Percentiles rank a stretch among this genome's conserved stretches.
Conservation (phyloP, 2,888 invertebrate genomes). For the Hecatera dysodea region DNA sequence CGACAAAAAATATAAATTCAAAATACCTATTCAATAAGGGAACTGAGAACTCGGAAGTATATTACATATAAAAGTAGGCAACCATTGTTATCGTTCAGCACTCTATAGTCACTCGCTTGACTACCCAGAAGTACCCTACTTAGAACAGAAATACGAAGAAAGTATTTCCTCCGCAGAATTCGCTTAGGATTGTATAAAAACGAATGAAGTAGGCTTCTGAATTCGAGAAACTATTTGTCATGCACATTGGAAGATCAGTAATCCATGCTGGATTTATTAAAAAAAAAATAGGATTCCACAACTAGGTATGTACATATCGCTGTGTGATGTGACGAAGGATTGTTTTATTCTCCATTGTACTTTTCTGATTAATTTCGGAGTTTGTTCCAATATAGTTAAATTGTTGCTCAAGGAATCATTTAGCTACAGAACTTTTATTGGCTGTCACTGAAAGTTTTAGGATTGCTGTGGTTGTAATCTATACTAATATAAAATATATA, state of each 20-base stretch:
- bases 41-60: slow-evolving; percentile 3
- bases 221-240: slow-evolving; percentile 13
- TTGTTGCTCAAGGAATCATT: background rate
- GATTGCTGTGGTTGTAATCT: background rate
- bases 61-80: slow-evolving; percentile 27
- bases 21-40: slow-evolving; percentile 3
- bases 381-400: background rate
- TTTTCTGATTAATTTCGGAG: slow-evolving; percentile 3
- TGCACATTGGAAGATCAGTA: background rate
- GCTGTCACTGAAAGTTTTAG: background rate
- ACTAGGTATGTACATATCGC: too few species aligned
- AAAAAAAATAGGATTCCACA: too few species aligned
- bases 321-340: background rate
- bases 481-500: too few species aligned
- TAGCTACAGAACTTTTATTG: background rate
- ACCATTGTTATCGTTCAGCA: slow-evolving; percentile 30
- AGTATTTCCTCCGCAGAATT: slow-evolving; percentile 28
- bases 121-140: slow-evolving; percentile 6
- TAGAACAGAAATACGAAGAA: slow-evolving; percentile 14
- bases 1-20: slow-evolving; percentile 1
- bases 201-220: slow-evolving; percentile 14
- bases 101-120: slow-evolving; percentile 15
- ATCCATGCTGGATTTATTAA: slow-evolving; percentile 11
- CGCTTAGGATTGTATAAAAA: slow-evolving; percentile 27
- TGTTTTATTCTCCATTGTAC: too few species aligned